Conservation (phyloP, 2,797 vertebrate species). For the Botia almorhae region DNA sequence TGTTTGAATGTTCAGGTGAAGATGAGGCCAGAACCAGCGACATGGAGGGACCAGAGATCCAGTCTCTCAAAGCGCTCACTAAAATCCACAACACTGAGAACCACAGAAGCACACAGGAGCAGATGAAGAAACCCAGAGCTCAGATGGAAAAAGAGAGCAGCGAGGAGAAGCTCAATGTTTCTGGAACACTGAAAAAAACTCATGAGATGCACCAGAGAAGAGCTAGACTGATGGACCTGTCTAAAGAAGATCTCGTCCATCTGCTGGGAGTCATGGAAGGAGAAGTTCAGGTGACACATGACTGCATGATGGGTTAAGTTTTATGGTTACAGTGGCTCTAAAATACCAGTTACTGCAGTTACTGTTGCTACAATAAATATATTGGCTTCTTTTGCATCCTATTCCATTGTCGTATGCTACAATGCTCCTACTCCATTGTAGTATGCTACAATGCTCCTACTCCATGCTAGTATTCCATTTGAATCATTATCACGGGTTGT, state of each 20-base stretch:
- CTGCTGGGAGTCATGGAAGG: conserved; percentile 97
- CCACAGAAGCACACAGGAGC: conserved; percentile 78
- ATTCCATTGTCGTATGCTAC: not conserved
- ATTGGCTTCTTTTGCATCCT: too few relatives aligned
- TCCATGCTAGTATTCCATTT: too few relatives aligned
- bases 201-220: conserved; percentile 68
- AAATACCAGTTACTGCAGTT: too few relatives aligned
- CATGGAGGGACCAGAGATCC: conserved; percentile 80
- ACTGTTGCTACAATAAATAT: too few relatives aligned
- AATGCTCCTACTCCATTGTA: not conserved
- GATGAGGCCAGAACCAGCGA: conserved; percentile 90
- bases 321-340: too few relatives aligned
- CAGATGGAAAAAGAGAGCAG: conserved; percentile 67
- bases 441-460: not conserved
- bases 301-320: too few relatives aligned
- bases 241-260: conserved; percentile 86
- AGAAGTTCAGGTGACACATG: conserved; percentile 87
- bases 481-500: too few relatives aligned
- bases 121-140: conserved; percentile 79
- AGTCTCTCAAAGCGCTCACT: conserved; percentile 64
- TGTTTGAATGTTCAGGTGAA: conserved; percentile 70
- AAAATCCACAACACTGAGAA: conserved; percentile 77
- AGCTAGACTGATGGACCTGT: conserved; percentile 79
- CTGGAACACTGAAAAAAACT: conserved; percentile 75
- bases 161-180: conserved; percentile 64